Base-by-base conservation (phyloP, 1,140 invertebrate genomes). In the Notospermus geniculatus region DNA sequence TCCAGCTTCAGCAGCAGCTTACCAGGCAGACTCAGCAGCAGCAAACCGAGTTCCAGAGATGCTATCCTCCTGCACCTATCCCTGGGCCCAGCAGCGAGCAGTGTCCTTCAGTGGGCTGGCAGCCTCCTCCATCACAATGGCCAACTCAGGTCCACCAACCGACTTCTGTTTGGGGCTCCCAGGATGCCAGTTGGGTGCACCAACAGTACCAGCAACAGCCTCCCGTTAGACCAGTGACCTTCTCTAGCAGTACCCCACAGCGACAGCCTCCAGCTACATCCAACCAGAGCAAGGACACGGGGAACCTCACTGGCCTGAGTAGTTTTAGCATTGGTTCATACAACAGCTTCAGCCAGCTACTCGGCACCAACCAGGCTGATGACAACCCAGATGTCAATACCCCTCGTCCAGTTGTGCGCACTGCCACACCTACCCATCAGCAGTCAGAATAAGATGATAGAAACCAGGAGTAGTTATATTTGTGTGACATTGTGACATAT, bases 91-190 rank as follows among this genome's bases (percentile, higher is more conserved):
- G 23, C 11, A 53, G 23, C 50, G 13, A 53, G 50, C 50, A 13
- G 50, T 53, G 50, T 53, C 11, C 50, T 53, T 53, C 13, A 53
- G 23, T 53, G 50, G 13, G 50, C 9, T 53, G 50, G 50, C 13
- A 53, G 50, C 11, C 50, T 53, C 50, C 13, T 53, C 50, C 50
- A 53, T 53, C 50, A 53, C 50, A 23, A 23, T 53, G 50, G 50
- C 11, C 50, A 53, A 23, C 50, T 11, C 50, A 53, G 50, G 50
- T 53, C 13, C 50, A 53, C 22, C 13, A 23, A 53, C 50, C 22
- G 50, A 53, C 50, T 53, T 53, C 50, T 53, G 50, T 23, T 23
- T 23, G 50, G 50, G 50, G 50, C 50, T 53, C 50, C 13, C 13
- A 53, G 50, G 50, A 53, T 11, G 50, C 50, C 50, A 53, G 13